Evolutionary conservation across 2,113 vertebrate genomes (phyloP).

Genomic region (Ivindomyrus marchei): DNA sequence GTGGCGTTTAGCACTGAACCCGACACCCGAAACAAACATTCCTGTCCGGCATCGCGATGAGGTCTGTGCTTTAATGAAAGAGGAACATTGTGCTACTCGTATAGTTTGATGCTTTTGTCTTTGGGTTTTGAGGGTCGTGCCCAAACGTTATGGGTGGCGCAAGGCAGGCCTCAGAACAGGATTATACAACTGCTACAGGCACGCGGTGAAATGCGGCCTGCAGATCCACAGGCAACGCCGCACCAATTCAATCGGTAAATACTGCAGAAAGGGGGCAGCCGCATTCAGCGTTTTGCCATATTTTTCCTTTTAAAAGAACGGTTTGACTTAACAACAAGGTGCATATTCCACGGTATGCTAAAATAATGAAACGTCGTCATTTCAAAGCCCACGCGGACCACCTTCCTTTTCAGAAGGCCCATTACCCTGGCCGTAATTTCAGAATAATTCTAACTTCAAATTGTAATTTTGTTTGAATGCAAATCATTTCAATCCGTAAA

Average conservation of each 20-base stretch:
- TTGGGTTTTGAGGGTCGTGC: background rate
- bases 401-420: constrained; percentile 41
- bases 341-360: constrained; percentile 21
- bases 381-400: constrained; percentile 33
- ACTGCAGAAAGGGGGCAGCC: background rate
- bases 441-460: constrained; percentile 60
- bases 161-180: background rate
- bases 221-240: background rate
- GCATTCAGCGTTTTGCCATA: background rate
- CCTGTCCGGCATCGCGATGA: background rate
- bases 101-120: background rate
- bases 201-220: background rate
- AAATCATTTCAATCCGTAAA: constrained; percentile 48
- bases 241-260: background rate
- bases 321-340: constrained; percentile 39
- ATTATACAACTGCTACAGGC: background rate
- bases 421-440: constrained; percentile 56
- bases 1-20: background rate
- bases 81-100: background rate
- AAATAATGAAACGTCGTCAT: constrained; percentile 54
- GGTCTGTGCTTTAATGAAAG: background rate
- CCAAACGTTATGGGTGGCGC: background rate
- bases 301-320: constrained; percentile 23
- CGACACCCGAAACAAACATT: constrained; percentile 17
- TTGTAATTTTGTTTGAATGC: constrained; percentile 55